Conservation (phyloP, 2,113 vertebrate genomes). For the Alouatta palliata region DNA sequence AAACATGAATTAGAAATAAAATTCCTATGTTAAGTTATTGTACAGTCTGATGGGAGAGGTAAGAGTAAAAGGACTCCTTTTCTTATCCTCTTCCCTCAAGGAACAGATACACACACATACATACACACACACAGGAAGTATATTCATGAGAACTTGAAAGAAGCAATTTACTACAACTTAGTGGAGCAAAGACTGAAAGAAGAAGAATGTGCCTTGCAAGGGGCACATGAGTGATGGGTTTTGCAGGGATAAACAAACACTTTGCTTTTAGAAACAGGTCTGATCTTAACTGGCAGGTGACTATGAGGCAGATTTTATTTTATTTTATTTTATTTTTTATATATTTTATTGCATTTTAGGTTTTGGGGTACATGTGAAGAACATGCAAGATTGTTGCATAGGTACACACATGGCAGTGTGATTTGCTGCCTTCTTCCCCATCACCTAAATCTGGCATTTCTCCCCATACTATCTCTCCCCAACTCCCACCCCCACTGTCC, state of each 20-base stretch:
- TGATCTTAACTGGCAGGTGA: constrained; percentile 31
- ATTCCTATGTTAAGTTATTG: background rate
- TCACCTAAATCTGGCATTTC: too few species aligned
- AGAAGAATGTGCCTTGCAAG: background rate
- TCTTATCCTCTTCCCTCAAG: too few species aligned
- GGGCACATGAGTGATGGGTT: background rate
- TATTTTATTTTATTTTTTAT: too few species aligned
- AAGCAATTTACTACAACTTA: background rate
- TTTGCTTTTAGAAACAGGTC: background rate
- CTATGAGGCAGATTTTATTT: constrained; percentile 31
- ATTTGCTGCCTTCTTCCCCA: too few species aligned
- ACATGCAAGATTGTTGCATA: too few species aligned
- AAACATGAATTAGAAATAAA: background rate
- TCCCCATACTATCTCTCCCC: too few species aligned
- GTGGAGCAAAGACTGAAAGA: background rate
- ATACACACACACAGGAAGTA: background rate
- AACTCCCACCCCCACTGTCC: too few species aligned
- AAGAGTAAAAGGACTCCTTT: background rate
- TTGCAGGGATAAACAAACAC: background rate
- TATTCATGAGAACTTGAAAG: background rate
- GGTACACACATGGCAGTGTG: too few species aligned
- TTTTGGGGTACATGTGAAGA: too few species aligned
- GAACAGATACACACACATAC: background rate
- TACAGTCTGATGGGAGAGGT: background rate
- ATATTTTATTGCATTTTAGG: too few species aligned